Evolutionary conservation across 2,888 invertebrate species (phyloP).

Genomic region (Tridacna gigas): DNA sequence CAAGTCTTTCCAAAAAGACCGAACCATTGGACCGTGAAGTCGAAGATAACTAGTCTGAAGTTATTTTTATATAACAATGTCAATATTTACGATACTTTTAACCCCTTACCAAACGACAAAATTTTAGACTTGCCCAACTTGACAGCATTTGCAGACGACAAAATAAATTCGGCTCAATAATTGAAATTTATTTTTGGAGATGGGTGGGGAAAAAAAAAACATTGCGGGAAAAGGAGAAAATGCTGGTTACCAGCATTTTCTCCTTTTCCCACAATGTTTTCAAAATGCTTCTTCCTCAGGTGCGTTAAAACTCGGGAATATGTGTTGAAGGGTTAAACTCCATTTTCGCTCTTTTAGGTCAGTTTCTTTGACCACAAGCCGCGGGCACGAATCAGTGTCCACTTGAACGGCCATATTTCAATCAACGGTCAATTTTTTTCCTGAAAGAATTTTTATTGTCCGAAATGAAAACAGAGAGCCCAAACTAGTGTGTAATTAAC

Average conservation of each 20-base stretch:
- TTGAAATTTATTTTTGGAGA: neutral
- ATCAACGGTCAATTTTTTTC: constrained; percentile 21
- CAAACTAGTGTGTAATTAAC: constrained; percentile 13
- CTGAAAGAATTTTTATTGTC: constrained; percentile 16
- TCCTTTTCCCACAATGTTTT: neutral
- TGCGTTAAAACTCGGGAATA: neutral
- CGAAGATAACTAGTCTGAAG: constrained; percentile 9
- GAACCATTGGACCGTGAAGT: constrained; percentile 6
- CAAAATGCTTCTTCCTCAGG: neutral
- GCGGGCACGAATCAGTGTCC: constrained; percentile 17
- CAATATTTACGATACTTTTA: constrained; percentile 26
- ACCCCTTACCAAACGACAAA: neutral
- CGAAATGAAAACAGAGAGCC: constrained; percentile 22
- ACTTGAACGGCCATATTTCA: constrained; percentile 29
- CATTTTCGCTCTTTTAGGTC: constrained; percentile 5
- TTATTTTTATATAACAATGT: constrained; percentile 25
- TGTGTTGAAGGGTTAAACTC: neutral
- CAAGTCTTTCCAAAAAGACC: constrained; percentile 3
- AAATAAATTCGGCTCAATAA: neutral
- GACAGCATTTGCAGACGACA: too few relatives aligned
- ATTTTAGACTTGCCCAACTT: too few relatives aligned
- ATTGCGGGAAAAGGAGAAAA: neutral
- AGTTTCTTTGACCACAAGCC: constrained; percentile 17
- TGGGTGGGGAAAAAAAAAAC: neutral
- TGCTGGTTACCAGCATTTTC: neutral